Evolutionary conservation across 2,797 vertebrate species (phyloP).

Genomic region (Lophotriccus pileatus): DNA sequence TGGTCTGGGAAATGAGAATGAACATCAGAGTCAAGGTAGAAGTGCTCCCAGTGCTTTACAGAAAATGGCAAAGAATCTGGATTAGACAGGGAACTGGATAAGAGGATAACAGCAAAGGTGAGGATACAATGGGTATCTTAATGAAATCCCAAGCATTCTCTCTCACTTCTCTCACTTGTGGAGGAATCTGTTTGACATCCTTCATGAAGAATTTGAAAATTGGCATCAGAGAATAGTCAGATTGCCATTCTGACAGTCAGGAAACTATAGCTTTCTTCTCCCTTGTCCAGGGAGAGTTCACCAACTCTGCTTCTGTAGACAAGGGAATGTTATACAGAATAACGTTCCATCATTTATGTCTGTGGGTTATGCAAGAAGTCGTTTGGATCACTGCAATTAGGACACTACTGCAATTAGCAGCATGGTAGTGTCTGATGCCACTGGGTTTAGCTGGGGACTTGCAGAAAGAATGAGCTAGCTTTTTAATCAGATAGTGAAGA

Average conservation of each 20-base stretch:
- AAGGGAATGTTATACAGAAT: background rate
- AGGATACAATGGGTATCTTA: background rate
- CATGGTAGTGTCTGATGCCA: background rate
- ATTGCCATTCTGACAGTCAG: background rate
- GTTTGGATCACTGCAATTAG: background rate
- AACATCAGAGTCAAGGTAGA: background rate
- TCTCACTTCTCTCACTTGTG: background rate
- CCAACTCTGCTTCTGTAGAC: background rate
- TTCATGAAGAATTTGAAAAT: background rate
- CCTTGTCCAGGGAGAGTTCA: background rate
- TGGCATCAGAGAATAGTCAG: background rate
- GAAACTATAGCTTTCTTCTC: background rate
- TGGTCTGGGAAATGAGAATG: background rate
- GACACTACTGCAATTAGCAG: background rate
- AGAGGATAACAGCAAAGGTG: background rate
- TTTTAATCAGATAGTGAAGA: background rate
- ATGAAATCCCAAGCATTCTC: background rate
- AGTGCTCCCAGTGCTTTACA: background rate
- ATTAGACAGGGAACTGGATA: background rate
- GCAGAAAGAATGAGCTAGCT: background rate
- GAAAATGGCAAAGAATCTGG: background rate
- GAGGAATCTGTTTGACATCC: background rate
- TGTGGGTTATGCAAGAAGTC: background rate
- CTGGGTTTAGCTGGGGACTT: background rate
- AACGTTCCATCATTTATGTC: background rate